phyloP scores from a whole-genome alignment of 2,113 vertebrate genomes.

The Chloropsis cyanopogon region DNA sequence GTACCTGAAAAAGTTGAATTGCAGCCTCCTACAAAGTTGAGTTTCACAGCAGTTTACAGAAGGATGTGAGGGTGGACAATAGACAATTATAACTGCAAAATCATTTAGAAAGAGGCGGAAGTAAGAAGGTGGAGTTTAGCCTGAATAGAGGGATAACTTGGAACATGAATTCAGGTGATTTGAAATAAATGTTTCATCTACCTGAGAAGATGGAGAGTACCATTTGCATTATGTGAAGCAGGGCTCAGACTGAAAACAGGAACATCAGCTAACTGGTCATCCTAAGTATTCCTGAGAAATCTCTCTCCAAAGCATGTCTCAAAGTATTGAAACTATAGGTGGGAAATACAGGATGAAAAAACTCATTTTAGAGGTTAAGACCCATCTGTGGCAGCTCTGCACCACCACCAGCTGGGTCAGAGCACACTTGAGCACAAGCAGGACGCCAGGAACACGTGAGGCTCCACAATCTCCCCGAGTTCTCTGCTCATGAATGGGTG shows the following conservation, averaged over 20 bases:
- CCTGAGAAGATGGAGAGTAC: not conserved
- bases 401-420: not conserved
- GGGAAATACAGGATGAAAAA: not conserved
- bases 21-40: not conserved
- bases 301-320: not conserved
- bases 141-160: not conserved
- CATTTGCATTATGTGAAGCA: not conserved
- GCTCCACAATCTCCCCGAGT: rapidly evolving
- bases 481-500: not conserved
- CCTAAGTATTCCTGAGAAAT: not conserved
- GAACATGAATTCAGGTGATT: not conserved
- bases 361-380: not conserved
- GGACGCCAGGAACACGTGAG: rapidly evolving
- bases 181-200: not conserved
- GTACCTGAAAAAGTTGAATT: not conserved
- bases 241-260: not conserved
- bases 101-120: not conserved
- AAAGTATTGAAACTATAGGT: not conserved
- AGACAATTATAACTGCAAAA: not conserved
- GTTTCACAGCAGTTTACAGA: not conserved
- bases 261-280: not conserved
- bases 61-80: not conserved
- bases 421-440: not conserved
- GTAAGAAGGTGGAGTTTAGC: not conserved
- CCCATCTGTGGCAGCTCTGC: not conserved